phyloP scores from a whole-genome alignment of 1,140 invertebrate species.

The Trachymyrmex septentrionalis region DNA sequence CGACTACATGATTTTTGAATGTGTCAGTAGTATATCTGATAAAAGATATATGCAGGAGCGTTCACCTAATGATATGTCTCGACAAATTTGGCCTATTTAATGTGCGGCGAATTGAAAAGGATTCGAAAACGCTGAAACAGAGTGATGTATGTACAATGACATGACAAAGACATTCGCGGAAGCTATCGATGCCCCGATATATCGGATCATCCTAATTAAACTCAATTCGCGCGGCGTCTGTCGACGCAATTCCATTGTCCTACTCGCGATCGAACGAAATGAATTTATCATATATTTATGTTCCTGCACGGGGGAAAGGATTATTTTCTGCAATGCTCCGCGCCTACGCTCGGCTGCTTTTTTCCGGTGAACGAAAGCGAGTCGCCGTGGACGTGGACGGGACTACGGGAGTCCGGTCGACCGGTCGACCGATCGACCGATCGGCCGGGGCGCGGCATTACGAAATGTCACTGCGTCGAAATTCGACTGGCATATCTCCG shows the following conservation, averaged over 20 bases:
- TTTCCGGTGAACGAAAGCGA: constrained; percentile 40
- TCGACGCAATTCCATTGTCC: not conserved
- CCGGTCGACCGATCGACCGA: constrained; percentile 1
- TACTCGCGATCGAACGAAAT: not conserved
- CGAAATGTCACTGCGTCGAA: constrained; percentile 72
- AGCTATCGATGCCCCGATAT: not conserved
- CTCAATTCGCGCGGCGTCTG: not conserved
- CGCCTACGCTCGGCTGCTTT: constrained; percentile 24
- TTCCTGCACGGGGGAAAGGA: not conserved
- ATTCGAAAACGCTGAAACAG: too few relatives aligned
- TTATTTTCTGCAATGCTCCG: not conserved
- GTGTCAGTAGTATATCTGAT: too few relatives aligned
- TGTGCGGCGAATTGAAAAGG: too few relatives aligned
- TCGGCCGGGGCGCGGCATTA: constrained; percentile 38
- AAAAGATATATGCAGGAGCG: too few relatives aligned
- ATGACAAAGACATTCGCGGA: not conserved
- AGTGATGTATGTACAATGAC: too few relatives aligned
- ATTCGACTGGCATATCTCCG: constrained; percentile 63
- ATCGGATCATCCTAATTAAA: not conserved
- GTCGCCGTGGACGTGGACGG: constrained; percentile 21
- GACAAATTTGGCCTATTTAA: too few relatives aligned
- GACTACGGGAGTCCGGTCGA: not conserved
- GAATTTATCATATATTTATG: too few relatives aligned
- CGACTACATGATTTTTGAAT: too few relatives aligned
- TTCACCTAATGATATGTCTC: too few relatives aligned